Conservation (phyloP, 2,113 vertebrate genomes). For the Camarhynchus parvulus region DNA sequence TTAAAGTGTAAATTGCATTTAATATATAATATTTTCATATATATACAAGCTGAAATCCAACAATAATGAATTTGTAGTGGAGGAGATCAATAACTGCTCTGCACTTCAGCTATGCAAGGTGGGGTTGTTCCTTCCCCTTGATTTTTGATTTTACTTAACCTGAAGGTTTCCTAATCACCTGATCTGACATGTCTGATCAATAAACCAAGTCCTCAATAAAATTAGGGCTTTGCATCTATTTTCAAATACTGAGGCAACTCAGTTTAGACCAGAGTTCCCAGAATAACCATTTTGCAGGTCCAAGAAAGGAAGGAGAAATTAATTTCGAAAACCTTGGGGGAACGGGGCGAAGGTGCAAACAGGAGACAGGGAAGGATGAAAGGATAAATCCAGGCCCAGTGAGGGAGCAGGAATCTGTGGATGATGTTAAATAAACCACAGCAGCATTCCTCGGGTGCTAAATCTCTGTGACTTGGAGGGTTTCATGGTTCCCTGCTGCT, state of each 20-base stretch:
- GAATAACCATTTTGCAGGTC: neutral
- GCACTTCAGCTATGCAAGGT: neutral
- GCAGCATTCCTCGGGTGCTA: neutral
- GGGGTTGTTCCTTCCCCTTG: fast-evolving
- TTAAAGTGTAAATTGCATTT: no score
- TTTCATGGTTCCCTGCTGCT: neutral
- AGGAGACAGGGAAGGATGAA: neutral
- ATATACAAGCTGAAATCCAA: neutral
- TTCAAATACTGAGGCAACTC: neutral
- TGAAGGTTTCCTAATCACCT: neutral
- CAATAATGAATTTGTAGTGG: neutral
- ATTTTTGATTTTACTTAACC: neutral
- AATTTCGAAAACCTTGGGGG: neutral
- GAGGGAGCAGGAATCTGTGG: neutral
- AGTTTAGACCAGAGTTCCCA: neutral
- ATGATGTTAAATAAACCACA: neutral
- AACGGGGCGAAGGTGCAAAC: fast-evolving
- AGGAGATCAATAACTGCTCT: neutral
- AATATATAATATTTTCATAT: neutral
- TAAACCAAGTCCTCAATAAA: neutral
- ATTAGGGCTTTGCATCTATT: neutral
- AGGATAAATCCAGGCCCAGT: neutral
- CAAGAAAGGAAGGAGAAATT: neutral
- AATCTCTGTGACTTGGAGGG: fast-evolving
- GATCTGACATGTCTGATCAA: neutral